Evolutionary conservation across 1,140 invertebrate species (phyloP).

Genomic region (Heliothis virescens): DNA sequence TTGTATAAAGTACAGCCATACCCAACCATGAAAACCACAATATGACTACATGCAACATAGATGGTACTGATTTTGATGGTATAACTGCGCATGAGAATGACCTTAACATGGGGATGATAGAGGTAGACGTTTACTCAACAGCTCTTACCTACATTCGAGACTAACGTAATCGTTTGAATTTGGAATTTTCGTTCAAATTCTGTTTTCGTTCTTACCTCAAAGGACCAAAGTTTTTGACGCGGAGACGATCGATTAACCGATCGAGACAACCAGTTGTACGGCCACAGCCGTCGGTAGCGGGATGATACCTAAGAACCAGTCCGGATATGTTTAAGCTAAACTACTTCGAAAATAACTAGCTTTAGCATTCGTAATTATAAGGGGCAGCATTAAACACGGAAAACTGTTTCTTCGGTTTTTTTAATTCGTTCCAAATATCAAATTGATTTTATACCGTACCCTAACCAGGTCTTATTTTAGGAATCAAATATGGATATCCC

Average conservation of each 20-base stretch:
- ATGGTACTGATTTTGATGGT: conserved; percentile 39
- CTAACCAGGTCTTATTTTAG: too few species aligned
- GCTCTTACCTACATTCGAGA: conserved; percentile 23
- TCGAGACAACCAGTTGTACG: conserved; percentile 79
- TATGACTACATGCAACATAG: conserved; percentile 38
- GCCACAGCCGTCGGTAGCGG: conserved; percentile 78
- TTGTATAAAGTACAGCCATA: background rate
- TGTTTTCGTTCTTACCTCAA: conserved; percentile 78
- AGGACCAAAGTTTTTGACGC: conserved; percentile 83
- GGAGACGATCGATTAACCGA: conserved; percentile 79
- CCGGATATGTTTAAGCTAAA: conserved; percentile 70
- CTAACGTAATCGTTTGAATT: conserved; percentile 18
- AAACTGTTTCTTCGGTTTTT: background rate
- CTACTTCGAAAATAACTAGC: conserved; percentile 33
- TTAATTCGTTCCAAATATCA: background rate
- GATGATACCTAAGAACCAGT: conserved; percentile 82
- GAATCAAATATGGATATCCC: too few species aligned
- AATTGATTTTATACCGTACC: background rate
- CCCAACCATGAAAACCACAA: conserved; percentile 1
- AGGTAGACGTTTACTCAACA: conserved; percentile 16
- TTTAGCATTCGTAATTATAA: conserved; percentile 18
- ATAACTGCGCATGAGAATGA: conserved; percentile 31
- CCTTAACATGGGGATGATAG: conserved; percentile 23
- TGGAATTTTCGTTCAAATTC: conserved; percentile 54
- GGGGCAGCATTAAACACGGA: background rate